Evolutionary conservation across 2,113 vertebrate genomes (phyloP), one percentile per base, ranked within the genome.

Genomic region (Heterochromis multidens): DNA sequence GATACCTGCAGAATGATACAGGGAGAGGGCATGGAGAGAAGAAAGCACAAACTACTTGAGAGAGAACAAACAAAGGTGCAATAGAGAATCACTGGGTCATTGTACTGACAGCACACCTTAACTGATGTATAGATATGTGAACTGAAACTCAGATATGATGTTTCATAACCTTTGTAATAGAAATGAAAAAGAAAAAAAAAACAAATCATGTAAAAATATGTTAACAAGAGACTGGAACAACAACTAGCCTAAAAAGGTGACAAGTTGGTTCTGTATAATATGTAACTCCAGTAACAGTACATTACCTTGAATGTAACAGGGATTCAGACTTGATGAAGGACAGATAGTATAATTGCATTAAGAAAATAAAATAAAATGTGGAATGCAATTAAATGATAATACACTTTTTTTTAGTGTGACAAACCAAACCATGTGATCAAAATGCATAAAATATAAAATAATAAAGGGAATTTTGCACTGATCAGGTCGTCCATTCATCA

Each of bases 401-500:
- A 31, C 25, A 29, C 25, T 74, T 31, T 74, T 52, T 31, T 49
- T 70, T 54, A 33, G 21, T 19, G 60, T 3, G 6, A 52, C 43
- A 31, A 61, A 56, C 19, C 19, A 63, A 62, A 63, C 16, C 1
- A 59, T 67, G 4, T 25, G 7, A 70, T 56, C 31, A 59, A 61
- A 72, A 59, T 19, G 29, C 9, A 61, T 19, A 21, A 82, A 77
- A 84, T 54, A 52, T 70, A 35, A 78, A 65, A 74, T 10, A 57
- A 33, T 52, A n/a, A 57, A 87, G 29, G 54, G 70, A 14, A 52
- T 65, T 82, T 88, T 63, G 23, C 79, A 17, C 19, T 78, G 13
- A 29, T 80, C 70, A 14, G 13, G 21, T 80, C 82, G 74, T 80
- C 81, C 77, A 88, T 90, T 83, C 49, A 79, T 88, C 85, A 82